A percentile compares a stretch with the other conserved stretches of the same genome.
phyloP scores from a whole-genome alignment of 2,888 invertebrate species.

The Eulithis prunata region DNA sequence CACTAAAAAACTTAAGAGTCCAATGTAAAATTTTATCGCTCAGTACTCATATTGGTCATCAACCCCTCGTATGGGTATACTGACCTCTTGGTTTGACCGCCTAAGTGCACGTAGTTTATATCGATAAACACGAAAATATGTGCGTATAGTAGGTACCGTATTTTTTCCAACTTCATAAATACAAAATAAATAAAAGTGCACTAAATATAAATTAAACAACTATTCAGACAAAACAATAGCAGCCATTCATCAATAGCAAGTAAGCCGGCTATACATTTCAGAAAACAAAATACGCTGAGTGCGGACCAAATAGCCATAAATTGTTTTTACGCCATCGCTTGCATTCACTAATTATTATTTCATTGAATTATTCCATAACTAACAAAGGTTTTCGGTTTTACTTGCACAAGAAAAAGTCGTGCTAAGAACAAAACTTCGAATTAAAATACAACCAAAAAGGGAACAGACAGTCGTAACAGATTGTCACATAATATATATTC shows the following conservation, averaged over 20 bases:
- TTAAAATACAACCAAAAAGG: no score
- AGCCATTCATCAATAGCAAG: slow-evolving; percentile 41
- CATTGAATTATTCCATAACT: slow-evolving; percentile 44
- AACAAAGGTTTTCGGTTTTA: background rate
- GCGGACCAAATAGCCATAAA: slow-evolving; percentile 48
- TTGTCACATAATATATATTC: no score
- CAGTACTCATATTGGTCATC: no score
- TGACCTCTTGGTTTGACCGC: no score
- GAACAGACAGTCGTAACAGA: no score
- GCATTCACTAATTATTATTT: slow-evolving; percentile 56
- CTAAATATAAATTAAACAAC: slow-evolving; percentile 17
- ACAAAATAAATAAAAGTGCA: slow-evolving; percentile 1
- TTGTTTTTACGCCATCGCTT: slow-evolving; percentile 49
- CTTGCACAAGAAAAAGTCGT: background rate
- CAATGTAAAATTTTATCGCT: no score
- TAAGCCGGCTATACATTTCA: slow-evolving; percentile 48
- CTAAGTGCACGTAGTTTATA: no score
- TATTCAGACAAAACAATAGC: slow-evolving; percentile 31
- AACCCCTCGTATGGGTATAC: no score
- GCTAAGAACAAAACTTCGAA: no score
- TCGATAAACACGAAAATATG: no score
- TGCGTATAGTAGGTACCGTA: no score
- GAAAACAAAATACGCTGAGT: slow-evolving; percentile 54
- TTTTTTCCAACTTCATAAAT: background rate
- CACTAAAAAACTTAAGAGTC: no score